These are phyloP conservation scores for Pangasius mekongensis DNA, from an alignment of 2,797 vertebrate species.

Conservation along the genomic window DNA sequence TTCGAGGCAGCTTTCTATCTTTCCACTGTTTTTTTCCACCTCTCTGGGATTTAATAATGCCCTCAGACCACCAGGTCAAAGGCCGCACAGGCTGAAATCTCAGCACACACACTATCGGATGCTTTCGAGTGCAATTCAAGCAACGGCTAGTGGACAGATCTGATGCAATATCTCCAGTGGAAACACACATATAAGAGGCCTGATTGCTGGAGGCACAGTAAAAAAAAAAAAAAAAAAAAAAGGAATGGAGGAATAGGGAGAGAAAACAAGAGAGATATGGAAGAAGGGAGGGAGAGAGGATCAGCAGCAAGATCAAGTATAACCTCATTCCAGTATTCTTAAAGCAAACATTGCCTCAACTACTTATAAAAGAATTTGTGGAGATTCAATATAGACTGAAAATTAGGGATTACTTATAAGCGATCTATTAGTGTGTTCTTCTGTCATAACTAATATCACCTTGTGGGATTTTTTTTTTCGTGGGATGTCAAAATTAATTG, in stretches of 20 bases:
- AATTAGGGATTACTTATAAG: conserved; percentile 11
- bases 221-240: conserved; percentile 13
- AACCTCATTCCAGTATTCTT: not conserved
- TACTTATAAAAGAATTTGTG: not conserved
- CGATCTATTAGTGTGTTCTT: not conserved
- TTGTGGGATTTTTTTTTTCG: not conserved
- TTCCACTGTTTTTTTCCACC: not conserved
- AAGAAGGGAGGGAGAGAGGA: not conserved
- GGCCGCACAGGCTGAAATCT: conserved; percentile 18
- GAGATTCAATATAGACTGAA: not conserved
- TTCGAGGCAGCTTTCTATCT: conserved; percentile 24
- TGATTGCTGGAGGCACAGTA: conserved; percentile 4
- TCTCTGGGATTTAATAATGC: conserved; percentile 32
- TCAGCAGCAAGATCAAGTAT: not conserved
- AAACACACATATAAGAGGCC: conserved; percentile 27
- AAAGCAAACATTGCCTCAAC: not conserved
- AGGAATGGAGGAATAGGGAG: not conserved
- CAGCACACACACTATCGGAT: conserved; percentile 11
- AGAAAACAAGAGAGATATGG: not conserved
- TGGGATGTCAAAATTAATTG: conserved; percentile 30
- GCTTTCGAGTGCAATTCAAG: conserved; percentile 19
- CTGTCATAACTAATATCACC: conserved; percentile 21
- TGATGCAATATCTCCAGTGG: conserved; percentile 42
- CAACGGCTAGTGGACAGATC: conserved; percentile 16
- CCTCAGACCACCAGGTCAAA: conserved; percentile 22